Evolutionary conservation across 2,888 invertebrate genomes (phyloP).

Genomic region (Tetheella fluctuosa): DNA sequence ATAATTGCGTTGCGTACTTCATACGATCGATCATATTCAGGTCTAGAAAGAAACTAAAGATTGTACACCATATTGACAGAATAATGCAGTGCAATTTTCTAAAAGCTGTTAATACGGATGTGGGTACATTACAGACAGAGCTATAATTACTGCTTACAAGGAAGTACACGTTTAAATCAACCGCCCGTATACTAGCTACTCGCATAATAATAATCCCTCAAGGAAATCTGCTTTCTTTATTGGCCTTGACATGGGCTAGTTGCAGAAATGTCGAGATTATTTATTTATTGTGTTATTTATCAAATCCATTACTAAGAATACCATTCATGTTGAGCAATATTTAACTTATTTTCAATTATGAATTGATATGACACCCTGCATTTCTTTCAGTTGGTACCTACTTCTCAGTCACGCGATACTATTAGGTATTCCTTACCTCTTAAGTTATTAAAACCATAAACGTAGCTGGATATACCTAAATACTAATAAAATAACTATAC

Average conservation of each 20-base stretch:
- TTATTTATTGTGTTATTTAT: neutral
- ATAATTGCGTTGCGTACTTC: too few species aligned
- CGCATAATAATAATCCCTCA: constrained; percentile 37
- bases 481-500: too few species aligned
- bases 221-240: constrained; percentile 43
- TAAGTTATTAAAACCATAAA: too few species aligned
- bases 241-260: constrained; percentile 51
- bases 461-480: too few species aligned
- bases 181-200: constrained; percentile 24
- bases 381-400: neutral
- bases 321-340: neutral
- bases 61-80: neutral
- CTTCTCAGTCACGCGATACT: neutral
- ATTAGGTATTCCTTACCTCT: too few species aligned
- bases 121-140: neutral
- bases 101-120: neutral
- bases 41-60: too few species aligned
- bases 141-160: neutral
- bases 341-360: neutral
- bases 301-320: neutral
- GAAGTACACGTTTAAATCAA: constrained; percentile 17
- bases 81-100: neutral
- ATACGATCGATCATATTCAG: too few species aligned
- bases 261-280: constrained; percentile 25
- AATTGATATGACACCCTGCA: neutral